These are phyloP conservation scores for Geothlypis trichas DNA, from an alignment of 2,113 vertebrate species.

Conservation along the genomic window DNA sequence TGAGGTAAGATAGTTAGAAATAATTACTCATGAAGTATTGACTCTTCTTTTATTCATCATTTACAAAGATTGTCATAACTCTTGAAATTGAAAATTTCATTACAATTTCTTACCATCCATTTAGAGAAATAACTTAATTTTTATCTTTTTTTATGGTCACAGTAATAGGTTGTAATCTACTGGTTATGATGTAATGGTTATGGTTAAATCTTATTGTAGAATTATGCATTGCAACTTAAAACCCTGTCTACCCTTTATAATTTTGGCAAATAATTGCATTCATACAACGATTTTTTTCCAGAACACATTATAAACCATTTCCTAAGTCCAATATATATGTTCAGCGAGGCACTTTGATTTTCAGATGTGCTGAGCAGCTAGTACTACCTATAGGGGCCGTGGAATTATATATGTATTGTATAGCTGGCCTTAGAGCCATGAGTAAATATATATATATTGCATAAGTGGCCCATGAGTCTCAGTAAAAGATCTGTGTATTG, in stretches of 20 bases:
- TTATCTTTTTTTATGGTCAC: neutral
- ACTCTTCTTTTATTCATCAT: neutral
- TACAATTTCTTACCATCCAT: neutral
- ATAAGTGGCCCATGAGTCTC: too few species aligned
- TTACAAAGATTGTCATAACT: neutral
- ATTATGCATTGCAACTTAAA: neutral
- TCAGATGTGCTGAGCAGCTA: neutral
- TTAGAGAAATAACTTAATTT: neutral
- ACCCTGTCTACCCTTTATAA: neutral
- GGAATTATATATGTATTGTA: too few species aligned
- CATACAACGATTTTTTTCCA: neutral
- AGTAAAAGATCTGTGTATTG: too few species aligned
- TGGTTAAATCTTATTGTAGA: neutral
- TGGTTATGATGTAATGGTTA: neutral
- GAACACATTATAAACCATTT: neutral
- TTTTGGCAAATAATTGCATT: neutral
- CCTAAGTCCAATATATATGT: neutral
- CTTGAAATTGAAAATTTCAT: neutral
- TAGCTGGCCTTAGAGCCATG: too few species aligned
- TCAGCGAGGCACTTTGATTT: neutral
- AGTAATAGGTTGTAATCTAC: neutral
- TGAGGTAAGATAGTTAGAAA: slow-evolving; percentile 72
- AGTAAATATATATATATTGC: too few species aligned
- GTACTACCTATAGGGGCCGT: neutral
- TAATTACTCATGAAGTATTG: neutral